Conservation (phyloP, 2,888 invertebrate species). For the Melanophora roralis region DNA sequence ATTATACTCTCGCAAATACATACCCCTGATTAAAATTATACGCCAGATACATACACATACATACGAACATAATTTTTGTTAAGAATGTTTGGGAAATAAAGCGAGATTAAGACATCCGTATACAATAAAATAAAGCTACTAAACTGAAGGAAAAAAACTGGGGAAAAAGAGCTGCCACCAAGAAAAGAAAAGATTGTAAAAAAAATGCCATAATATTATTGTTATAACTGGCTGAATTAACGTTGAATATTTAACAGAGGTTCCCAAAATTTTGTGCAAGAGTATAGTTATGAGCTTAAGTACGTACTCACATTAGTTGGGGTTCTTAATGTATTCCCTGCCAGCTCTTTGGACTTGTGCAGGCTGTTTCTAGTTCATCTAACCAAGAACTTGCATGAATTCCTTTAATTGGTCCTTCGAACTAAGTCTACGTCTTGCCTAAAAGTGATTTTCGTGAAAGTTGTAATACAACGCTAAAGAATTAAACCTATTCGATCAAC, state of each 20-base stretch:
- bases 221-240: conserved; percentile 35
- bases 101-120: conserved; percentile 17
- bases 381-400: no score
- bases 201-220: conserved; percentile 42
- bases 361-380: no score
- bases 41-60: conserved; percentile 21
- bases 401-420: no score
- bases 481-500: no score
- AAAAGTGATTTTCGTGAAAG: no score
- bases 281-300: no score
- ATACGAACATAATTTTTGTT: background rate
- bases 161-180: background rate
- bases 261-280: conserved; percentile 12
- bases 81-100: background rate
- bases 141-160: background rate
- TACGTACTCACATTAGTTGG: no score
- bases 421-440: no score
- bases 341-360: no score
- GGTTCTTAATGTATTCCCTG: no score
- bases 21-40: background rate
- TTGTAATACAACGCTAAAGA: no score
- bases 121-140: background rate
- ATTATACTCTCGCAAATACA: conserved; percentile 17
- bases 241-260: conserved; percentile 15
- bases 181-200: conserved; percentile 43